phyloP scores from a whole-genome alignment of 2,888 invertebrate genomes.

The Herminia tarsipennalis region DNA sequence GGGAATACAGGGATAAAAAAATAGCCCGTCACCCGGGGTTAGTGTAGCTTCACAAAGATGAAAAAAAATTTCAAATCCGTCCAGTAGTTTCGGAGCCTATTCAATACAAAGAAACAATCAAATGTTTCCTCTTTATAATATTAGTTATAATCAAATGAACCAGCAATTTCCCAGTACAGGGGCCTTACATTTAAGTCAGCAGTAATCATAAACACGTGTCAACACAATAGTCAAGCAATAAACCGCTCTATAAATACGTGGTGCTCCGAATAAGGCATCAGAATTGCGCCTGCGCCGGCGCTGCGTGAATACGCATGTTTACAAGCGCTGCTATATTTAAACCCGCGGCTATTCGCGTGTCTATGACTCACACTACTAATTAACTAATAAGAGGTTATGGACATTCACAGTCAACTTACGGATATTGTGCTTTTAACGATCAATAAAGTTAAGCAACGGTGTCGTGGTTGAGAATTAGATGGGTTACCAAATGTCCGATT shows the following conservation, averaged over 20 bases:
- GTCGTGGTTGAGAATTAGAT: not conserved
- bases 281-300: constrained; percentile 28
- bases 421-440: constrained; percentile 6
- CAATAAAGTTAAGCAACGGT: not conserved
- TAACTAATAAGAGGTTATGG: constrained; percentile 5
- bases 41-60: no score
- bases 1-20: no score
- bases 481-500: no score
- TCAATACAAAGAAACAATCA: no score
- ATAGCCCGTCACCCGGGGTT: no score
- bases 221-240: constrained; percentile 23
- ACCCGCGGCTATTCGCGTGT: constrained; percentile 35
- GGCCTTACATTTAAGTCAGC: no score
- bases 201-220: constrained; percentile 5
- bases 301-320: constrained; percentile 47
- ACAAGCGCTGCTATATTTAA: constrained; percentile 46
- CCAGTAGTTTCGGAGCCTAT: no score
- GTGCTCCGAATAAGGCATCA: constrained; percentile 42
- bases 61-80: no score
- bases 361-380: constrained; percentile 39
- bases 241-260: constrained; percentile 20
- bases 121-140: no score
- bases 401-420: constrained; percentile 26
- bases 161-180: no score
- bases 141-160: no score